These are phyloP conservation scores for Oxycera nigricornis DNA, from an alignment of 2,888 invertebrate species.

Conservation along the genomic window DNA sequence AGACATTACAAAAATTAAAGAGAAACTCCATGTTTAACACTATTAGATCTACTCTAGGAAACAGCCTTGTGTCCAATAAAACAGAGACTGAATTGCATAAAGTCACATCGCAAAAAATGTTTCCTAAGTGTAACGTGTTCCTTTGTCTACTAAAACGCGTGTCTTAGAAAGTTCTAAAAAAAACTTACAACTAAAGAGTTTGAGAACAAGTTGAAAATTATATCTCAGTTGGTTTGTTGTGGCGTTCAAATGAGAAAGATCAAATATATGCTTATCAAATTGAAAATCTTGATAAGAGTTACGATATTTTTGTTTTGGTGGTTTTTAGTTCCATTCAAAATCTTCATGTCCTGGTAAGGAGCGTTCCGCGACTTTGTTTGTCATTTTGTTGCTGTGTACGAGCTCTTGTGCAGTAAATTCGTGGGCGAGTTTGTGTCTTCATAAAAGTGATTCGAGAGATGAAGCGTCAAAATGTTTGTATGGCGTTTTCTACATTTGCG, in stretches of 20 bases:
- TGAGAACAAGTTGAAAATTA: neutral
- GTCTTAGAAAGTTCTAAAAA: neutral
- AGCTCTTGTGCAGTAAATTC: constrained; percentile 29
- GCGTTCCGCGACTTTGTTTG: neutral
- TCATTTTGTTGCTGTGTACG: neutral
- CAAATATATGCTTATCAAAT: neutral
- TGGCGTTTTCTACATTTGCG: constrained; percentile 3
- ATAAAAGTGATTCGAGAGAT: neutral
- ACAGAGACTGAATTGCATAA: neutral
- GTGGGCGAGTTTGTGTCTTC: neutral
- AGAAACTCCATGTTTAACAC: neutral
- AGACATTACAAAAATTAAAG: constrained; percentile 18
- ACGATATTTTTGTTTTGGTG: constrained; percentile 24
- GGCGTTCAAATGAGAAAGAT: neutral
- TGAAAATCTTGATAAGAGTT: neutral
- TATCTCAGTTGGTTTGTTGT: neutral
- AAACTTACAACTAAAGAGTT: neutral
- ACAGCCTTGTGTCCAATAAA: neutral
- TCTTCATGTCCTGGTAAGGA: neutral
- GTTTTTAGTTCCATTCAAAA: constrained; percentile 19
- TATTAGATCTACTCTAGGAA: neutral
- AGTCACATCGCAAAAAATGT: neutral
- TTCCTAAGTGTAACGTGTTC: neutral
- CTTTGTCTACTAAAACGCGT: neutral
- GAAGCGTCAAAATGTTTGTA: constrained; percentile 1